These are phyloP conservation scores for Geodia barretti DNA, from an alignment of 37 sponge, comb jelly and placozoan genomes.

Conservation along the genomic window DNA sequence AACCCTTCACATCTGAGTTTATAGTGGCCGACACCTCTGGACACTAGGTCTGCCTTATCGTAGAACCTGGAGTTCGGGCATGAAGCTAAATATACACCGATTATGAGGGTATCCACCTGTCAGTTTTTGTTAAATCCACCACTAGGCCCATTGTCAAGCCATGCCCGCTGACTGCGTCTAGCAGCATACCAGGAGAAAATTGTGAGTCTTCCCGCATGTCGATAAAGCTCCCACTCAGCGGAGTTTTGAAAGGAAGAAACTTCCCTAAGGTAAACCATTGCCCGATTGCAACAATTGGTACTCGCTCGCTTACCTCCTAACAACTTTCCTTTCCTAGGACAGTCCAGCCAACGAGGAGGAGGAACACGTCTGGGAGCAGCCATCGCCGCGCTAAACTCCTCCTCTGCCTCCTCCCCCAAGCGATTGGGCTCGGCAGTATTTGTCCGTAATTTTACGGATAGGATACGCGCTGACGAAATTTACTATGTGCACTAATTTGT, in stretches of 20 bases:
- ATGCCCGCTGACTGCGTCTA: constrained; percentile 18
- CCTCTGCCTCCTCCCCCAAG: too few relatives aligned
- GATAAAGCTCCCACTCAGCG: constrained; percentile 67
- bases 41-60: constrained; percentile 67
- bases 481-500: too few relatives aligned
- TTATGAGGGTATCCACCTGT: constrained; percentile 27
- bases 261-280: constrained; percentile 41
- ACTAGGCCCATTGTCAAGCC: constrained; percentile 78
- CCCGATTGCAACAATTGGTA: neutral
- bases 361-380: too few relatives aligned
- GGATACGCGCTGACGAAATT: too few relatives aligned
- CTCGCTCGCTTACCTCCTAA: constrained; percentile 65
- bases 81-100: neutral
- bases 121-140: constrained; percentile 97
- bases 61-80: constrained; percentile 60
- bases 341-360: constrained; percentile 93
- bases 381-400: too few relatives aligned
- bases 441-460: too few relatives aligned
- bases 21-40: constrained; percentile 62
- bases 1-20: constrained; percentile 97
- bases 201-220: constrained; percentile 66
- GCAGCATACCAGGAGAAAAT: constrained; percentile 72
- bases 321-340: constrained; percentile 92
- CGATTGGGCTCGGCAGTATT: too few relatives aligned
- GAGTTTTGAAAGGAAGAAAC: constrained; percentile 97